A percentile compares a stretch with the other conserved stretches of the same genome.
Evolutionary conservation across 92 coral and sea anemone genomes (phyloP).

Genomic region (Parazoanthus atlanticus): DNA sequence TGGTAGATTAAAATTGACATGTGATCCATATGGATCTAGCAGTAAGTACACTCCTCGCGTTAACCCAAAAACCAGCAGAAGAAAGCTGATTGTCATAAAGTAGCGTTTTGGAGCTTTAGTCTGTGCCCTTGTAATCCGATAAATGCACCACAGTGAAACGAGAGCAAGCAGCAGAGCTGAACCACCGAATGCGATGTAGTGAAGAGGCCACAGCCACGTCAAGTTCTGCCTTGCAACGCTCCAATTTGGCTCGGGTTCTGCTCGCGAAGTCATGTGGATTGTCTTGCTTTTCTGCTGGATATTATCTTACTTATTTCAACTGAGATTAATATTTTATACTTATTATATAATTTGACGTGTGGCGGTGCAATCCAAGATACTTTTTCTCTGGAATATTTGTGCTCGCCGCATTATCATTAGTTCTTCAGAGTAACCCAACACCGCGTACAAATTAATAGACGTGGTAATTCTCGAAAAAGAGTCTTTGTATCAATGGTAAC

Average conservation of each 20-base stretch:
- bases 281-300: not conserved
- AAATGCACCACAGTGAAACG: slow-evolving; percentile 21
- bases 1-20: slow-evolving; percentile 18
- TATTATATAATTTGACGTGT: not conserved
- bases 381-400: no score
- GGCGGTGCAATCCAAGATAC: no score
- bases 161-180: slow-evolving; percentile 17
- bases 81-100: slow-evolving; percentile 36
- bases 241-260: slow-evolving; percentile 31
- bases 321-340: not conserved
- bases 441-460: not conserved
- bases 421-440: not conserved
- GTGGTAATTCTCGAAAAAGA: no score
- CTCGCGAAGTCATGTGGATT: not conserved
- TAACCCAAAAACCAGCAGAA: slow-evolving; percentile 42
- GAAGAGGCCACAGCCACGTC: slow-evolving; percentile 38
- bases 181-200: slow-evolving; percentile 21
- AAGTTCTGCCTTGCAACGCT: not conserved
- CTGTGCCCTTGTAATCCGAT: not conserved
- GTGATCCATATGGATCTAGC: slow-evolving; percentile 51
- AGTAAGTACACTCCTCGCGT: slow-evolving; percentile 42
- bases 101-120: slow-evolving; percentile 31
- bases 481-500: no score
- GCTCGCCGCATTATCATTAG: no score
- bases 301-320: not conserved